Conservation (phyloP, 2,113 vertebrate species). For the Ariopsis seemanni region DNA sequence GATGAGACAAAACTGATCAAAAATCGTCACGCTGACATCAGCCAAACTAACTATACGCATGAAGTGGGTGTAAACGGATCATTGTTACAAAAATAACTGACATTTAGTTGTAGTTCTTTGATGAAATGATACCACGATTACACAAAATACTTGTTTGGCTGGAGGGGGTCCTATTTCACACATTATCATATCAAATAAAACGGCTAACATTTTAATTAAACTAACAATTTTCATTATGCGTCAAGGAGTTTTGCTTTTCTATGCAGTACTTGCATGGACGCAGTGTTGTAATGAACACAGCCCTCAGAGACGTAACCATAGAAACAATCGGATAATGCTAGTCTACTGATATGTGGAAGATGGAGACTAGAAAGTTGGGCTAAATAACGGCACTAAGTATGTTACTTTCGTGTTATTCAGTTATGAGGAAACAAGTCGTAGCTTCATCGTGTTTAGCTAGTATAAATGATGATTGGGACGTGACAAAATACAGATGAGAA, state of each 20-base stretch:
- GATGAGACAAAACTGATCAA: not conserved
- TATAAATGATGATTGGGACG: not conserved
- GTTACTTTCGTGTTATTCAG: not conserved
- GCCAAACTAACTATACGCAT: not conserved
- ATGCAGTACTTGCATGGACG: not conserved
- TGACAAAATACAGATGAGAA: not conserved
- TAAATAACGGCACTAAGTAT: not conserved
- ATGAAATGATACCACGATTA: not conserved
- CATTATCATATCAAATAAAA: not conserved
- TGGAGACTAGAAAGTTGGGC: not conserved
- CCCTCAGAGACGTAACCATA: constrained; percentile 17
- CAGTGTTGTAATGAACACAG: not conserved
- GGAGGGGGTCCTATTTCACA: not conserved
- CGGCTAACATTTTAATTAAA: not conserved
- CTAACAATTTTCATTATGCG: not conserved
- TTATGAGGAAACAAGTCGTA: not conserved
- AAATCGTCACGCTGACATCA: not conserved
- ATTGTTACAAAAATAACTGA: not conserved
- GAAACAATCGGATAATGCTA: not conserved
- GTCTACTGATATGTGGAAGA: not conserved
- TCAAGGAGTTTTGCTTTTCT: not conserved
- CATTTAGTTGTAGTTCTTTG: not conserved
- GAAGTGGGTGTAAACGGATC: not conserved
- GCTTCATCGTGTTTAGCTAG: not conserved
- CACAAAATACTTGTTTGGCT: not conserved